Percentiles rank a stretch among this genome's conserved stretches.
Conservation (phyloP, 2,888 invertebrate species). For the Diloba caeruleocephala region DNA sequence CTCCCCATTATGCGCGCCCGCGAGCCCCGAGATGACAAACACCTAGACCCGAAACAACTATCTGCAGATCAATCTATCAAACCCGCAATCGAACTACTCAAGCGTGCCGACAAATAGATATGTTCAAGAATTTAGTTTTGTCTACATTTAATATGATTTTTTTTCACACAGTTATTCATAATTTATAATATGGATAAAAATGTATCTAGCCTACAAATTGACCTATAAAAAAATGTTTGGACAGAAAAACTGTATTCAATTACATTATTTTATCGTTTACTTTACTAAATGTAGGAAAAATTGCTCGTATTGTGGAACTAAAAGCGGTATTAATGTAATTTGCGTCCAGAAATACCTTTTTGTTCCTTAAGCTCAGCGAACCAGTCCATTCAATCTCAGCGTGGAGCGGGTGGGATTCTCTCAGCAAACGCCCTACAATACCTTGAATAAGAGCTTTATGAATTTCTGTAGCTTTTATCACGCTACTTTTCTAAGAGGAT, state of each 20-base stretch:
- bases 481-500: constrained; percentile 43
- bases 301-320: constrained; percentile 13
- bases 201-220: constrained; percentile 1
- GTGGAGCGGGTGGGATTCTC: constrained; percentile 32
- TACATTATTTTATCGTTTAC: constrained; percentile 22
- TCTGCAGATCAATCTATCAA: too few species aligned
- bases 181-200: background rate
- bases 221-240: constrained; percentile 4
- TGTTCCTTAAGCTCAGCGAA: constrained; percentile 20
- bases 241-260: constrained; percentile 28
- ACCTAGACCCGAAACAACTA: too few species aligned
- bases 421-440: constrained; percentile 36
- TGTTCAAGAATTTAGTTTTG: too few species aligned
- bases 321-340: constrained; percentile 28
- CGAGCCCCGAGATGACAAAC: too few species aligned
- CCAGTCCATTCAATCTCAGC: constrained; percentile 33
- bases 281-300: constrained; percentile 34
- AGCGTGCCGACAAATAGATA: too few species aligned
- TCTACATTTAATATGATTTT: too few species aligned
- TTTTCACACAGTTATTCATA: too few species aligned
- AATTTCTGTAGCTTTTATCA: constrained; percentile 51
- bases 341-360: constrained; percentile 23
- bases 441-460: constrained; percentile 53
- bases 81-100: too few species aligned
- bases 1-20: too few species aligned